Percentiles rank a stretch among this genome's conserved stretches.
Conservation (phyloP, 2,113 vertebrate species). For the Salvelinus sp. region DNA sequence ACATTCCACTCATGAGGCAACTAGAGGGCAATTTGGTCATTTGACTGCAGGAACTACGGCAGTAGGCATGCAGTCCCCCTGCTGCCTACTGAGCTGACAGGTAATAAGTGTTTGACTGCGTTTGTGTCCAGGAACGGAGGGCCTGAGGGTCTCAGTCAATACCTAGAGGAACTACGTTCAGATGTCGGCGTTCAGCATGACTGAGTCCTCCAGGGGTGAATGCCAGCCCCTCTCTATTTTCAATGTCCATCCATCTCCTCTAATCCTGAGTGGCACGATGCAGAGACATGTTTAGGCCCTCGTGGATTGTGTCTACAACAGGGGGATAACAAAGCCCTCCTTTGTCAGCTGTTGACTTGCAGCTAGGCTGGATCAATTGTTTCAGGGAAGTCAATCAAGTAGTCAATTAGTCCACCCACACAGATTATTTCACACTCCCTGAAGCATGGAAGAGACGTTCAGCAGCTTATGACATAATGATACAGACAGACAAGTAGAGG, state of each 20-base stretch:
- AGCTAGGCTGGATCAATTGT: constrained; percentile 1
- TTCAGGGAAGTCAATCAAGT: constrained; percentile 5
- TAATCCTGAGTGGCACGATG: constrained; percentile 14
- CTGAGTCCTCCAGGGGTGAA: constrained; percentile 27
- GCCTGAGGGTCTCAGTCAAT: constrained; percentile 17
- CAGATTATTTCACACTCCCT: background rate
- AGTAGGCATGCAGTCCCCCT: too few relatives aligned
- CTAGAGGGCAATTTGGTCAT: too few relatives aligned
- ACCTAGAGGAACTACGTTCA: constrained; percentile 26
- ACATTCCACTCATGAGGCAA: too few relatives aligned
- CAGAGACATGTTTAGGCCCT: background rate
- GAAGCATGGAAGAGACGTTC: background rate
- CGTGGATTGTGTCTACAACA: background rate
- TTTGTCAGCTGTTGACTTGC: constrained; percentile 1
- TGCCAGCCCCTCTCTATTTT: constrained; percentile 10
- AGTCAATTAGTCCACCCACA: constrained; percentile 2
- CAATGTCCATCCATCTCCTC: background rate
- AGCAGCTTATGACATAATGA: background rate
- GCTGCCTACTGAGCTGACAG: background rate
- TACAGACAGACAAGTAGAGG: background rate
- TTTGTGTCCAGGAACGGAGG: background rate
- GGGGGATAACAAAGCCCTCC: background rate
- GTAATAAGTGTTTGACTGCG: background rate
- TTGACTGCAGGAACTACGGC: too few relatives aligned
- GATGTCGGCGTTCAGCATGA: constrained; percentile 42